Conservation (phyloP, 2,113 vertebrate species). For the Galemys pyrenaicus region DNA sequence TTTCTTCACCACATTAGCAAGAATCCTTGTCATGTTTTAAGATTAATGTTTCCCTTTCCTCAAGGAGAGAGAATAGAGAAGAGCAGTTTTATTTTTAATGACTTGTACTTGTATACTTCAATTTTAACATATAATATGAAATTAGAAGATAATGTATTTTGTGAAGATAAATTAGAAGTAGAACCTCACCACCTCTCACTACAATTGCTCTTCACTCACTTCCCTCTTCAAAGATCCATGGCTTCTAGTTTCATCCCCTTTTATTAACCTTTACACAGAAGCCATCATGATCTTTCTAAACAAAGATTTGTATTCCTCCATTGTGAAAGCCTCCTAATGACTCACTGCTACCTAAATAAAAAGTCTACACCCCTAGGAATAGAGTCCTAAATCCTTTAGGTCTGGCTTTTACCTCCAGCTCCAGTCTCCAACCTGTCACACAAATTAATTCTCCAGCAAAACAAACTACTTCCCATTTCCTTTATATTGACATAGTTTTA, state of each 20-base stretch:
- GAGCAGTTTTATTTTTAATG: slow-evolving; percentile 31
- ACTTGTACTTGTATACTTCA: not conserved
- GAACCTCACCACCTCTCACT: not conserved
- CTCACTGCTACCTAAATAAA: not conserved
- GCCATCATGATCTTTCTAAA: not conserved
- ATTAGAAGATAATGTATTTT: not conserved
- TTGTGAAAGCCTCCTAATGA: not conserved
- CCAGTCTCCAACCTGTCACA: slow-evolving; percentile 27
- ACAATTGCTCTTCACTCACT: not conserved
- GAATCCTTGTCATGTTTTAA: not conserved
- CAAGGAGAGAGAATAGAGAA: not conserved
- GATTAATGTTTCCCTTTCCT: slow-evolving; percentile 15
- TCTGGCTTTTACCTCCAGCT: not conserved
- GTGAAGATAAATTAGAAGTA: not conserved
- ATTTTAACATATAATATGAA: not conserved
- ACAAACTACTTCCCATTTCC: slow-evolving; percentile 26
- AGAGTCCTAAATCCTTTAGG: not conserved
- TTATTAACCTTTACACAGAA: not conserved
- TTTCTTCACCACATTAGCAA: slow-evolving; percentile 3
- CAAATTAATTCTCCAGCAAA: slow-evolving; percentile 51
- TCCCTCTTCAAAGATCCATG: not conserved
- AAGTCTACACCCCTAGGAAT: not conserved
- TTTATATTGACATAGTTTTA: not conserved
- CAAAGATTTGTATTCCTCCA: not conserved
- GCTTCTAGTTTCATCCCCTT: not conserved